Conservation (phyloP, 2,888 invertebrate species). For the Drosophila suboccidentalis region DNA sequence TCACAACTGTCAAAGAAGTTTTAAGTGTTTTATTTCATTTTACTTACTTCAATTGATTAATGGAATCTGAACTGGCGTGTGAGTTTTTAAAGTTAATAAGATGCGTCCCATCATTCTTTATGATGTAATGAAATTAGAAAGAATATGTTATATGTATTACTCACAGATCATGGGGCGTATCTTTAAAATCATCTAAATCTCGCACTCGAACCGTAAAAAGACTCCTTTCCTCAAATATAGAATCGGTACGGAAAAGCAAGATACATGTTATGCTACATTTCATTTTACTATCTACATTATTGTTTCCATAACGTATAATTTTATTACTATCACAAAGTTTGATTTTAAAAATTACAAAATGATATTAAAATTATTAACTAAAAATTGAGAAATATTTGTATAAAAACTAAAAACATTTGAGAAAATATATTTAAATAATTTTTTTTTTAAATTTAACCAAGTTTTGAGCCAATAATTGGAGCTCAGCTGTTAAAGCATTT, state of each 20-base stretch:
- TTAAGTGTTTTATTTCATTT: not conserved
- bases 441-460: not conserved
- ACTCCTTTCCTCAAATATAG: too few relatives aligned
- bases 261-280: too few relatives aligned
- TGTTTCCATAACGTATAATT: too few relatives aligned
- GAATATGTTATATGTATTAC: too few relatives aligned
- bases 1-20: slow-evolving; percentile 5
- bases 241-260: not conserved
- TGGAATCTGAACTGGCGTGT: not conserved
- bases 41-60: not conserved
- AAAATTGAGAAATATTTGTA: not conserved
- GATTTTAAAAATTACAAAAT: too few relatives aligned
- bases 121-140: not conserved
- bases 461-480: not conserved
- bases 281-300: too few relatives aligned
- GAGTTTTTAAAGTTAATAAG: not conserved
- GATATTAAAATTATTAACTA: too few relatives aligned
- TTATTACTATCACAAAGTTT: too few relatives aligned
- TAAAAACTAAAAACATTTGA: not conserved
- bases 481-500: not conserved
- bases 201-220: too few relatives aligned
- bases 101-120: not conserved
- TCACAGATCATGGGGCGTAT: too few relatives aligned
- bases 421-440: not conserved
- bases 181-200: too few relatives aligned